Conservation (phyloP, 2,888 invertebrate genomes). For the Acrobasis consociella region DNA sequence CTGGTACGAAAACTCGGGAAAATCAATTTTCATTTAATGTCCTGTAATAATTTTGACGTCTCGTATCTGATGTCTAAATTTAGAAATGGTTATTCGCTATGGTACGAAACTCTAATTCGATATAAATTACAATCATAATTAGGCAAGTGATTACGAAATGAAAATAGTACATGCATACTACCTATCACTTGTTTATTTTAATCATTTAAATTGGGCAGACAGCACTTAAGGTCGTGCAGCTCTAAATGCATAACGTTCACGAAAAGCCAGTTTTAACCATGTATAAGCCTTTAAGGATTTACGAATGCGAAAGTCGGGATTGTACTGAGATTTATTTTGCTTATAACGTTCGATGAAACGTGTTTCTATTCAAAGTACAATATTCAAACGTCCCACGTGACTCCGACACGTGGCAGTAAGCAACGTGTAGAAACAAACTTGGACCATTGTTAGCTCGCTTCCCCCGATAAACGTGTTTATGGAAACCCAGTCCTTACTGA, state of each 20-base stretch:
- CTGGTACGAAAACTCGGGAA: conserved; percentile 14
- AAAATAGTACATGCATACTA: too few relatives aligned
- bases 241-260: too few relatives aligned
- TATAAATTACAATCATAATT: too few relatives aligned
- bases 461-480: conserved; percentile 42
- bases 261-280: too few relatives aligned
- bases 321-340: background rate
- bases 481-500: conserved; percentile 28
- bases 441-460: conserved; percentile 42
- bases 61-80: conserved; percentile 3
- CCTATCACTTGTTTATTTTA: too few relatives aligned
- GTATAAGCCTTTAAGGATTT: background rate
- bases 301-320: background rate
- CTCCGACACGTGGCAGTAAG: conserved; percentile 44
- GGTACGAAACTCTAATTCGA: too few relatives aligned
- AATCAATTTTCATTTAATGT: background rate
- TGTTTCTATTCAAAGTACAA: conserved; percentile 23
- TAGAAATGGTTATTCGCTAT: background rate
- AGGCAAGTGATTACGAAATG: too few relatives aligned
- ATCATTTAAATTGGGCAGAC: too few relatives aligned
- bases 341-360: conserved; percentile 29
- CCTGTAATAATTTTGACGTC: background rate
- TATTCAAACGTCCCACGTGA: conserved; percentile 42
- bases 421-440: conserved; percentile 51
- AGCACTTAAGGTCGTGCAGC: too few relatives aligned